Evolutionary conservation across 2,888 invertebrate genomes (phyloP).

Genomic region (Heliconius erato): DNA sequence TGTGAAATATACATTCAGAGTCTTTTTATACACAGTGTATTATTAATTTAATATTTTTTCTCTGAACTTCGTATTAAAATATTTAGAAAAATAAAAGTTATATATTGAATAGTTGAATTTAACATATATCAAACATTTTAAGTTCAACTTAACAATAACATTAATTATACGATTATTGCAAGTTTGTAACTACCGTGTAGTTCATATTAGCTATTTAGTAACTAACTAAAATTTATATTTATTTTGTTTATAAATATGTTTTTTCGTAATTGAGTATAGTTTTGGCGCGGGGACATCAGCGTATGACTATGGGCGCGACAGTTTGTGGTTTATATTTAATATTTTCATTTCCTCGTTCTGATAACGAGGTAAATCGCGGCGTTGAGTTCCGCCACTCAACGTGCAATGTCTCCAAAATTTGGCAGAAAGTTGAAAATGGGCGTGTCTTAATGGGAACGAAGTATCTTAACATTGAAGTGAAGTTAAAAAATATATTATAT

Average conservation of each 20-base stretch:
- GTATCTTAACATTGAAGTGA: not conserved
- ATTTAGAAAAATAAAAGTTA: too few relatives aligned
- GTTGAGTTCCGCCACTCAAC: not conserved
- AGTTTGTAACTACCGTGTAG: too few relatives aligned
- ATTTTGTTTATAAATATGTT: not conserved
- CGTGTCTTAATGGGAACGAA: not conserved
- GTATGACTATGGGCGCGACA: not conserved
- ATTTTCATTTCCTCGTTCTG: not conserved
- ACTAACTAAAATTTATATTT: too few relatives aligned
- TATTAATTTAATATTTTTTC: not conserved
- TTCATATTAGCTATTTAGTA: too few relatives aligned
- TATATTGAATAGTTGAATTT: too few relatives aligned
- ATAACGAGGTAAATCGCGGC: not conserved
- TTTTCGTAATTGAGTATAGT: not conserved
- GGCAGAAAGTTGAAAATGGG: not conserved
- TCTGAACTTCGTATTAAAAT: too few relatives aligned
- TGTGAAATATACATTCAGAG: slow-evolving; percentile 6
- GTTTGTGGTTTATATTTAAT: not conserved
- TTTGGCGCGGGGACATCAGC: not conserved
- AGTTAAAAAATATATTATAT: too few relatives aligned
- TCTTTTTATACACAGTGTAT: not conserved
- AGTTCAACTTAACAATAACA: too few relatives aligned
- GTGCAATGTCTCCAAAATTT: too few relatives aligned
- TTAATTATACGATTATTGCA: too few relatives aligned
- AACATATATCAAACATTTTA: too few relatives aligned